Base-by-base conservation (phyloP, 2,113 vertebrate species). In the Tachuris rubrigastra region DNA sequence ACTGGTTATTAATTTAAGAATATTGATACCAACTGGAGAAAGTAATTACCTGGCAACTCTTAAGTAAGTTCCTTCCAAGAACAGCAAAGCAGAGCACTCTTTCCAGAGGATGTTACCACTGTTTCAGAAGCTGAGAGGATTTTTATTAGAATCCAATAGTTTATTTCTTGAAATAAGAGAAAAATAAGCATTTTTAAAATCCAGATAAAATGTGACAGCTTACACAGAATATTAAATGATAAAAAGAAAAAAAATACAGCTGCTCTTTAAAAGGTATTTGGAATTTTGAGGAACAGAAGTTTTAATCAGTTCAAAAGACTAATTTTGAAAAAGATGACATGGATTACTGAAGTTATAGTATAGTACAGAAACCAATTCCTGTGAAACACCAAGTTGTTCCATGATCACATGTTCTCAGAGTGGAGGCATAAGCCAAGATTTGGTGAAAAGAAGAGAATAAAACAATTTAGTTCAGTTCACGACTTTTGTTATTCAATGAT, bases 41-140 rank as follows among this genome's bases (percentile, higher is more conserved):
- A 95, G 88, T 96, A 96, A 96, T 96, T 91, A 90, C 79, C 82
- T 96, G 94, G 92, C 95, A 95, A 76, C 1, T 16, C 59, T 86
- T 76, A 74, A 73, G 72, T 46, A 83, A 83, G 74, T 91, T 92
- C 33, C 12, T 94, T 97, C 94, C 92, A 97, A 97, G 78, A 28
- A 52, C 28, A 58, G n/a, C 17, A 75, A 75, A 78, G 23, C 66
- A 85, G 42, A 81, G 12, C n/a, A 33, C 18, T 63, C 49, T 87
- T 79, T 93, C 66, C 17, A 60, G 66, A 79, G 13, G 5, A 63
- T 65, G 39, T 27, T 89, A 68, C 50, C 5, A 5, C 14, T 60
- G 33, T 56, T 77, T 73, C 62, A 87, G 27, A 85, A 60, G 31
- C 76, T 44, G 41, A 65, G 28, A 82, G 18, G 10, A 37, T 76